These are phyloP conservation scores for Odontocolon sp. DNA, from an alignment of 2,888 invertebrate genomes.

Conservation along the genomic window DNA sequence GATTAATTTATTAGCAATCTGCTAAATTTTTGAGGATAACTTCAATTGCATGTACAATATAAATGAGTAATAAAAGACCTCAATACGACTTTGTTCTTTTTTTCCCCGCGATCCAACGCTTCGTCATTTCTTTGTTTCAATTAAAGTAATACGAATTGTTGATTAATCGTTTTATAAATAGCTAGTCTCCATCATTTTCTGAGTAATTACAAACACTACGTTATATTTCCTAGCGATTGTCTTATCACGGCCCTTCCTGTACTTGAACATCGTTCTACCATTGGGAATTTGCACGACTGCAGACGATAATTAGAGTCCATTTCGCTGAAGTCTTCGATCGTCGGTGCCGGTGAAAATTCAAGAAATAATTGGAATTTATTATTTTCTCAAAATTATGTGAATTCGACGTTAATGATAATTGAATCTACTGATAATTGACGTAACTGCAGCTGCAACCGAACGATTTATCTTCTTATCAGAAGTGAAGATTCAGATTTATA, in stretches of 20 bases:
- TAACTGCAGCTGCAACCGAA: not conserved
- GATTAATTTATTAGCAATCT: not conserved
- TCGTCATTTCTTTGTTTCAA: not conserved
- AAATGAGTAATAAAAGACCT: not conserved
- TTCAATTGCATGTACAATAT: slow-evolving; percentile 7
- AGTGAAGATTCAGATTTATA: not conserved
- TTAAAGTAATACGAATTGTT: not conserved
- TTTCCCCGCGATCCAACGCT: not conserved
- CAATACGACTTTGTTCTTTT: not conserved
- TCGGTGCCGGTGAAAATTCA: not conserved
- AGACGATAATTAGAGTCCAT: not conserved
- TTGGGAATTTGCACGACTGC: not conserved
- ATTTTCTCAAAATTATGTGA: not conserved
- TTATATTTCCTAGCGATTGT: slow-evolving; percentile 55
- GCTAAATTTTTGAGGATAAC: not conserved
- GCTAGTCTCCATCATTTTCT: slow-evolving; percentile 2
- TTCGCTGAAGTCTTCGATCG: not conserved
- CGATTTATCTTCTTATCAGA: not conserved
- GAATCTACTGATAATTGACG: too few species aligned
- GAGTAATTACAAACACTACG: slow-evolving; percentile 14
- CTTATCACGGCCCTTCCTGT: slow-evolving; percentile 70
- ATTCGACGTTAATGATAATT: too few species aligned
- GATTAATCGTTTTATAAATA: slow-evolving; percentile 46
- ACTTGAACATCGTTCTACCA: slow-evolving; percentile 12
- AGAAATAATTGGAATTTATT: not conserved